Evolutionary conservation across 35 echinoderm and acorn worm species (phyloP), one percentile per base, ranked within the genome.

Genomic region (Diadema setosum): DNA sequence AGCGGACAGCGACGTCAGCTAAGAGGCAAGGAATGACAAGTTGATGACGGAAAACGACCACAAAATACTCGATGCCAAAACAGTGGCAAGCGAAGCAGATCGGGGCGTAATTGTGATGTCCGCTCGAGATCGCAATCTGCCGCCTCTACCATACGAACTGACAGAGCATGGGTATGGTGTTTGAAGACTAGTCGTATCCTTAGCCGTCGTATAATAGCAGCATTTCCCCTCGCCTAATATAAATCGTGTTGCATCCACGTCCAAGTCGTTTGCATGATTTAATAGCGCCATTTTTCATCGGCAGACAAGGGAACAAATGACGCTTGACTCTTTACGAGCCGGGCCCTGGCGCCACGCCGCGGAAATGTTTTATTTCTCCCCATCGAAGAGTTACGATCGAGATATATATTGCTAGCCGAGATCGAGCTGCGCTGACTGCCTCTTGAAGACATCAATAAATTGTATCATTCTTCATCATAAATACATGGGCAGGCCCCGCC

Each of bases 351-450:
- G 73, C 73, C 73, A 78, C 30, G 73, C 34, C 73, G 73, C 12
- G 73, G 73, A 78, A 78, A 78, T 78, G 73, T 78, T 78, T 78
- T 78, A 78, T 78, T 78, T 78, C 73, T 78, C 73, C n/a, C 73
- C 73, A 78, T 78, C 73, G 37, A 39, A 39, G 35, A 78, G 73
- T 78, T 78, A 78, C 73, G 73, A 78, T 78, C 73, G 73, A 20
- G 73, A 25, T 78, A 26, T 67, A 67, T 67, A 33, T 33, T 67
- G 37, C n/a, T n/a, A 67, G 63, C 63, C 37, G 63, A 67, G 27
- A 67, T 11, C 63, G 27, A 33, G 63, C 24, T 34, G 30, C 63
- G 20, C 1, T 34, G 63, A 15, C 30, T 67, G n/a, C 63, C 40
- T 78, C 73, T 78, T 44, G 73, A 78, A 78, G 37, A 78, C 73